Base-by-base conservation (phyloP, 2,888 invertebrate species). In the Scaptomyza tumidula region DNA sequence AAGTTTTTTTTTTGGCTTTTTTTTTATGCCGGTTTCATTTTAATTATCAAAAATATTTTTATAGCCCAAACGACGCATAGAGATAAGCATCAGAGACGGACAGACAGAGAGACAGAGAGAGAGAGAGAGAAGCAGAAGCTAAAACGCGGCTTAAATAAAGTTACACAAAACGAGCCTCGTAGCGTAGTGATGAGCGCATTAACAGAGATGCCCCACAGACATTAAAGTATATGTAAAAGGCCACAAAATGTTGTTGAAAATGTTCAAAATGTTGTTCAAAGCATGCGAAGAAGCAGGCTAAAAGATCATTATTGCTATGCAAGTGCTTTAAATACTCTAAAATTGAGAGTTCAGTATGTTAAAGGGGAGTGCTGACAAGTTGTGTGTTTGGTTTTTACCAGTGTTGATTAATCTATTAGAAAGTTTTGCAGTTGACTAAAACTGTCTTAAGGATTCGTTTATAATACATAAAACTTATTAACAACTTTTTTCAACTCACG, bases 41-140 rank as follows among this genome's bases (percentile, higher is more conserved):
- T 88, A 89, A 89, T 88, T 89, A 86, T 88, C 75, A 77, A 75
- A 89, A 86, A 80, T 75, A 86, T 73, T 88, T 88, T 89, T 89
- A 89, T 82, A 77, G 57, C 76, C 69, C 58, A 41, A 59, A 69
- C 78, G 58, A 67, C 50, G 63, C 39, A 74, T 63, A 52, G 68
- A 65, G 85, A 82, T 80, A 74, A 76, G 33, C 63, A 84, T 77
- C 85, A 59, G 55, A 62, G 50, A 41, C 41, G 2, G 19, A 19
- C 19, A 19, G 19, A 19, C 19, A 19, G 19, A 19, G 19, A 19
- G 19, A 19, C 19, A 19, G 19, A 41, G 16, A 37, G n/a, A 37
- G 13, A 37, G n/a, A 37, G 6, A 33, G 24, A 57, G 48, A 71
- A 48, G 48, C 72, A 80, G 77, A 80, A 81, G 74, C 79, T 67